A percentile compares a stretch with the other conserved stretches of the same genome.
Conservation (phyloP, 2,113 vertebrate species). For the Archilochus colubris region DNA sequence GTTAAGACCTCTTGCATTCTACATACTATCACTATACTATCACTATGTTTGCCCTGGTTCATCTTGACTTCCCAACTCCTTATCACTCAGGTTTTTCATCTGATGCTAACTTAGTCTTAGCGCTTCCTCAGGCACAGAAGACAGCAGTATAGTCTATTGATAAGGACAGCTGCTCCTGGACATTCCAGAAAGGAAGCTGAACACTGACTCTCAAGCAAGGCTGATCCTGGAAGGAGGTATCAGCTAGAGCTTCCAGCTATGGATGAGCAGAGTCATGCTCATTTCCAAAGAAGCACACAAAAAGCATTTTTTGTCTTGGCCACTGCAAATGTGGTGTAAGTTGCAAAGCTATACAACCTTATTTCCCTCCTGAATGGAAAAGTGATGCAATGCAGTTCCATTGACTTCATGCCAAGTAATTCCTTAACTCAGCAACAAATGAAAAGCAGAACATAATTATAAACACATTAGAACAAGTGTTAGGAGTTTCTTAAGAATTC, state of each 20-base stretch:
- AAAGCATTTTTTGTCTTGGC: neutral
- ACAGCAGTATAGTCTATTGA: neutral
- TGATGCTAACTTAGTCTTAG: neutral
- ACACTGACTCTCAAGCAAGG: neutral
- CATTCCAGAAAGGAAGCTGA: neutral
- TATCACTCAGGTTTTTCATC: no score
- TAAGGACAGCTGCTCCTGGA: neutral
- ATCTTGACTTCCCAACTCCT: neutral
- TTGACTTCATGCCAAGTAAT: conserved; percentile 4
- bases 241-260: neutral
- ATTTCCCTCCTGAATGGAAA: conserved; percentile 11
- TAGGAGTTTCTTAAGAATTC: neutral
- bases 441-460: conserved; percentile 28
- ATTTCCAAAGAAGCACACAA: neutral
- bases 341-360: neutral
- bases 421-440: conserved; percentile 12
- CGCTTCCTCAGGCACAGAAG: neutral
- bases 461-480: neutral
- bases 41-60: neutral
- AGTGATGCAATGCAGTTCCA: conserved; percentile 4
- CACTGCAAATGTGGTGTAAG: neutral
- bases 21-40: neutral
- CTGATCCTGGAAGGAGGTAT: neutral
- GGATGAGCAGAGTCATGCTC: neutral
- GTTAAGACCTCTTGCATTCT: neutral